Base-by-base conservation (phyloP, 2,888 invertebrate species). In the Ypsolopha sequella region DNA sequence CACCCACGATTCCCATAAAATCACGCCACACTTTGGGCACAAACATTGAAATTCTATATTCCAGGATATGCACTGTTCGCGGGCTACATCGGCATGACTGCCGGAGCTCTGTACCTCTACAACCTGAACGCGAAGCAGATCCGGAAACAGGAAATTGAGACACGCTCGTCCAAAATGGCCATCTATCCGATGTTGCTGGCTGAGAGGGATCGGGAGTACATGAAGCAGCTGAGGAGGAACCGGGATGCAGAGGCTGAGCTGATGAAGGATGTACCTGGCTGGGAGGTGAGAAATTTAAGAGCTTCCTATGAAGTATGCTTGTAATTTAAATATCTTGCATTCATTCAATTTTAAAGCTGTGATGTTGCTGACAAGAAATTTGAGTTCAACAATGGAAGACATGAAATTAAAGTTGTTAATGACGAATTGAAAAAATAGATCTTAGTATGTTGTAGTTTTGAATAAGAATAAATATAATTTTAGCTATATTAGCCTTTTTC, bases 231-330 rank as follows among this genome's bases (percentile, higher is more conserved):
- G 39, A 88, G 93, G 51, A 88, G 88, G 53, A 95, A 95, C 74
- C 89, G 96, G 11, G 95, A 96, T 11, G 93, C 93, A 57, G 98
- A 98, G 77, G 88, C 88, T 1, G 91, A 94, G 52, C 84, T 98
- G 36, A 98, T 98, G 98, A 91, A 91, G 58, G 91, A 97, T 74
- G 95, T 96, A 10, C 93, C 94, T 53, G 94, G 93, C 59, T 98
- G 98, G 98, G 91, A 93, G 87, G 90, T 89, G 64, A 60, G 36
- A 35, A 6, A 6, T 44, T 11, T 13, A 14, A 44, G 2, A 6
- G 2, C n/a, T 13, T 9, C 9, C 39, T 11, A 39, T 13, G 44
- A 11, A 44, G 4, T 9, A n/a, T 44, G n/a, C 11, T n/a, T n/a
- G n/a, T n/a, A n/a, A n/a, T n/a, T n/a, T n/a, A n/a, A n/a, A n/a